Evolutionary conservation across 2,113 vertebrate genomes (phyloP).

Genomic region (Oreochromis spilurus): DNA sequence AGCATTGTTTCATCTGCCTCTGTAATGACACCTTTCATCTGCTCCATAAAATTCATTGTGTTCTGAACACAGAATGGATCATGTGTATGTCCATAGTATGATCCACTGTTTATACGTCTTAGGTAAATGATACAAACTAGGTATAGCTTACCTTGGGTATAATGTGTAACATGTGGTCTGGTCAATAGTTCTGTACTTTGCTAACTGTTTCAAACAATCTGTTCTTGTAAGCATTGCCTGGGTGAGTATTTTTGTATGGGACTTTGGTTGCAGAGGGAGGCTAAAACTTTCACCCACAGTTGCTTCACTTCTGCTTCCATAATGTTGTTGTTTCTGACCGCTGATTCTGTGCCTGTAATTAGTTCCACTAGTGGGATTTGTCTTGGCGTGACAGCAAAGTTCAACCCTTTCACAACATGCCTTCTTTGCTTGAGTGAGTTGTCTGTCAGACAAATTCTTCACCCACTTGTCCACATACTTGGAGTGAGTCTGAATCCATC

Average conservation of each 20-base stretch:
- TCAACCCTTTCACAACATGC: background rate
- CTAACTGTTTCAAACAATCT: background rate
- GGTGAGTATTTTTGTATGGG: background rate
- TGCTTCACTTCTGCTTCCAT: background rate
- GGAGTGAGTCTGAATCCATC: background rate
- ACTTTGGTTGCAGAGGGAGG: background rate
- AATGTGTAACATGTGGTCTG: background rate
- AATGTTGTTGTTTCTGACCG: background rate
- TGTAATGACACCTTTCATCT: background rate
- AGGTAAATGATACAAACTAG: background rate
- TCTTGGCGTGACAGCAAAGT: background rate
- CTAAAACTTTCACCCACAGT: background rate
- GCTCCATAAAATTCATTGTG: accelerated
- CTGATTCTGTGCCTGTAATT: background rate
- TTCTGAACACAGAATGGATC: background rate
- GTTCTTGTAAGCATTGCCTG: background rate
- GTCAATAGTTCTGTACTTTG: background rate
- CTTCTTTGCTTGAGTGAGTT: background rate
- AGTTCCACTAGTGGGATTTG: background rate
- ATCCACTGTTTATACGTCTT: background rate
- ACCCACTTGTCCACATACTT: background rate
- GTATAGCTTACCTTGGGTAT: background rate
- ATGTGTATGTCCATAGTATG: background rate
- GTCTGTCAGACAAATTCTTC: background rate
- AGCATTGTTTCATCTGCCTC: background rate